Evolutionary conservation across 2,113 vertebrate genomes (phyloP).

Genomic region (Tachysurus vachellii): DNA sequence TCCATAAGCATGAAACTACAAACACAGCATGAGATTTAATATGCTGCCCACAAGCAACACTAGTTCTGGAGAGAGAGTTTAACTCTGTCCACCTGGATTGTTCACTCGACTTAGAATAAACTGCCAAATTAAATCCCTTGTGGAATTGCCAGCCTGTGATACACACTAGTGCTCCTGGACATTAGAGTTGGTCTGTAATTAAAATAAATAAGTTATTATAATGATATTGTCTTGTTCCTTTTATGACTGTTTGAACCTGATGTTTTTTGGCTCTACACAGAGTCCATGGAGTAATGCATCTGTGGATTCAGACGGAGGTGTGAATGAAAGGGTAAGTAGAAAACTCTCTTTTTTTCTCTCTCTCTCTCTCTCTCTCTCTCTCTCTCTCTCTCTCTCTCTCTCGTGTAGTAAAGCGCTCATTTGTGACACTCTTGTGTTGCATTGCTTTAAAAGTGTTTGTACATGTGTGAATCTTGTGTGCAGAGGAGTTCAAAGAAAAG

Average conservation of each 20-base stretch:
- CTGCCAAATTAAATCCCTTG: not conserved
- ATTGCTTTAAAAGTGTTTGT: not conserved
- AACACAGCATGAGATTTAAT: not conserved
- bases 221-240: not conserved
- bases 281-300: constrained; percentile 63
- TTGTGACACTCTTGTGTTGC: not conserved
- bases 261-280: constrained; percentile 53
- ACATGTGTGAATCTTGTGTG: constrained; percentile 26
- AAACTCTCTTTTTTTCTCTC: not conserved
- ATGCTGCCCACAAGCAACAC: not conserved
- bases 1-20: not conserved
- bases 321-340: constrained; percentile 72
- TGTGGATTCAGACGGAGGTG: constrained; percentile 69
- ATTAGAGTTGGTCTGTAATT: not conserved
- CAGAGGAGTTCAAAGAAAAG: constrained; percentile 87
- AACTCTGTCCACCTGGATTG: not conserved
- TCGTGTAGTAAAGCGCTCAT: not conserved
- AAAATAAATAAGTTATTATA: not conserved
- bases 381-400: not conserved
- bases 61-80: not conserved
- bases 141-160: not conserved
- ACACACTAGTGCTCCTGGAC: not conserved
- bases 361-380: not conserved
- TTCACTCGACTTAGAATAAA: not conserved
- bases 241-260: not conserved